Evolutionary conservation across 2,888 invertebrate genomes (phyloP), one percentile per base, ranked within the genome.

Genomic region (Thera obeliscata): DNA sequence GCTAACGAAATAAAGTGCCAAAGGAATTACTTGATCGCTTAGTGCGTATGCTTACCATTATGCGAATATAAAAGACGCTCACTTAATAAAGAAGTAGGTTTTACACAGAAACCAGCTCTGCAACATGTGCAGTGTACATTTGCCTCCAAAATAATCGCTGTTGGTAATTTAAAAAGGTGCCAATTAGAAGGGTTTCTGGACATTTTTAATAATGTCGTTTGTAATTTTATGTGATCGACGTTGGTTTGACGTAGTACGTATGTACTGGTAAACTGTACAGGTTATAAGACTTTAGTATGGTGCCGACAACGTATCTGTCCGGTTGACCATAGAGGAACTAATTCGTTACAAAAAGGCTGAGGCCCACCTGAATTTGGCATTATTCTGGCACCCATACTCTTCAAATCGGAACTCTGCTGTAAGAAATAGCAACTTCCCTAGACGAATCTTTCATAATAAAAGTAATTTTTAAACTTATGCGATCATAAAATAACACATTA

Each of bases 111-210:
- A 86, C 86, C 85, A 80, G 89, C 86, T 84, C 84, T 81, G 83
- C 85, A 81, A 81, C 83, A 81, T 84, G 41, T 43, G 81, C 78
- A 76, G 22, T 22, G 22, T 22, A 22, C 22, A 80, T 36, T 81
- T 78, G 85, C 38, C 83, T 84, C 86, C 85, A 75, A 89, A 89
- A 89, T 87, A 87, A 88, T 87, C 83, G 83, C 82, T 80, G 74
- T 82, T 79, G 80, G 77, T 88, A 88, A 90, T 90, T 90, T 88
- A 87, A 89, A 90, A 90, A 88, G 87, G 86, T 87, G 87, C 88
- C 90, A 91, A 91, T 92, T 91, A 91, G 89, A 89, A 86, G 81
- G 76, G 75, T 79, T 78, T 81, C 75, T 79, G 80, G 80, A 76
- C 82, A 76, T 77, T 84, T 85, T 84, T 84, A 82, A 81, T 84